Conservation (phyloP, 1,140 invertebrate genomes). For the Tetramorium alpestre region DNA sequence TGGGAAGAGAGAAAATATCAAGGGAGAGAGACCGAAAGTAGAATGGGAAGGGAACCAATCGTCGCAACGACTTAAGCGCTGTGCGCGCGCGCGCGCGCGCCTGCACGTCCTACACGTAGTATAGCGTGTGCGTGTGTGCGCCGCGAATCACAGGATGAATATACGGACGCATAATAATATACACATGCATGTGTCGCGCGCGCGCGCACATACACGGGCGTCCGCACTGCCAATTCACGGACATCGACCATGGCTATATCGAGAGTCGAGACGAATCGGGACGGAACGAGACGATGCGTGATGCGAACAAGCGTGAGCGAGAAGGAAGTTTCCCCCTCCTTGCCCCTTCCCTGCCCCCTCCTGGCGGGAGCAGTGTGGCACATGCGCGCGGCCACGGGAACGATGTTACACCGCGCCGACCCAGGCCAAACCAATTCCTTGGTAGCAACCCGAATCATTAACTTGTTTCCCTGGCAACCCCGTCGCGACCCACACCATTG, state of each 20-base stretch:
- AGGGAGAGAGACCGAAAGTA: constrained; percentile 6
- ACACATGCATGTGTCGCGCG: neutral
- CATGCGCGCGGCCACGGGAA: constrained; percentile 30
- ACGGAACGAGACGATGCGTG: neutral
- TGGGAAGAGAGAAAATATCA: constrained; percentile 41
- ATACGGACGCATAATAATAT: neutral
- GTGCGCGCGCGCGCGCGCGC: constrained; percentile 24
- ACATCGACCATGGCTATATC: constrained; percentile 52
- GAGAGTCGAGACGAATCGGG: neutral
- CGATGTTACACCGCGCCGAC: constrained; percentile 47
- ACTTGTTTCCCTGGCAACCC: constrained; percentile 85
- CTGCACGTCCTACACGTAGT: neutral
- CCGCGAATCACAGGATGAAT: neutral
- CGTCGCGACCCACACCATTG: constrained; percentile 81
- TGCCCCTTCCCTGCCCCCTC: neutral
- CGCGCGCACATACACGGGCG: neutral
- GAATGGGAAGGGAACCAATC: constrained; percentile 82
- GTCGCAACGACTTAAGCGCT: constrained; percentile 76
- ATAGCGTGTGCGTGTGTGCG: constrained; percentile 11
- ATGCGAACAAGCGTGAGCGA: neutral
- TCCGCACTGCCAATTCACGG: neutral
- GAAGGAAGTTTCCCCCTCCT: neutral
- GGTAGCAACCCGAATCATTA: constrained; percentile 85
- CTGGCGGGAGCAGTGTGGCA: neutral
- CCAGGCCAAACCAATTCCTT: constrained; percentile 80